Base-by-base conservation (phyloP, 2,797 vertebrate species). In the Liasis olivaceus region DNA sequence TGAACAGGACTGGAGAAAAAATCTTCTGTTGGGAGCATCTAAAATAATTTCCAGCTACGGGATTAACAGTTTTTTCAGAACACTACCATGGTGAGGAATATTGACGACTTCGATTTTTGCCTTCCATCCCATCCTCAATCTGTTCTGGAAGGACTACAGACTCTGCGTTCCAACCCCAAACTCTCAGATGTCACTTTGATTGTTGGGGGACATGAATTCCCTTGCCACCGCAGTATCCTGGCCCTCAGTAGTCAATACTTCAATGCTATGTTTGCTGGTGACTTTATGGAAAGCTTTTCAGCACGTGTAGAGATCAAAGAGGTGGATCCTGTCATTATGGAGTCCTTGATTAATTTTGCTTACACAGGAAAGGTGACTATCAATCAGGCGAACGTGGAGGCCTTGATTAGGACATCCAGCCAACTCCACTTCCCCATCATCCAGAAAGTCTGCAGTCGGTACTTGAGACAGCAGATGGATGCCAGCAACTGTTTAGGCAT, bases 231-330 rank as follows among this genome's bases (percentile, higher is more conserved):
- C 0, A 95, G 98, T 13, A 97, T 99, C 77, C 97, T 99, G 97
- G 99, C 99, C 0, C 98, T 99, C 85, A 99, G 99, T 96, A 99
- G 99, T 96, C 98, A 97, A 69, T 99, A 99, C 97, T 99, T 99
- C 96, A 98, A 96, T 2, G 98, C 98, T 93, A 99, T 99, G 99
- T 99, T 99, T 93, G 98, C 98, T 0, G 99, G 99, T 0, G 97
- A 99, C 96, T 99, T 99, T 0, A 96, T 98, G 0, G 99, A 99
- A 97, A 99, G 99, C 97, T 99, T 99, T 28, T 97, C 98, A 0
- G 99, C 99, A 0, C 98, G 97, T 0, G 99, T 99, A 95, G 99
- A 99, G 97, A 98, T 99, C 54, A 98, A 97, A 3, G 98, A 98
- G 0, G 98, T 99, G 9, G 98, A 99, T 84, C 98, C 99, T 0